phyloP scores from a whole-genome alignment of 2,113 vertebrate species.

The Corythaixoides concolor region DNA sequence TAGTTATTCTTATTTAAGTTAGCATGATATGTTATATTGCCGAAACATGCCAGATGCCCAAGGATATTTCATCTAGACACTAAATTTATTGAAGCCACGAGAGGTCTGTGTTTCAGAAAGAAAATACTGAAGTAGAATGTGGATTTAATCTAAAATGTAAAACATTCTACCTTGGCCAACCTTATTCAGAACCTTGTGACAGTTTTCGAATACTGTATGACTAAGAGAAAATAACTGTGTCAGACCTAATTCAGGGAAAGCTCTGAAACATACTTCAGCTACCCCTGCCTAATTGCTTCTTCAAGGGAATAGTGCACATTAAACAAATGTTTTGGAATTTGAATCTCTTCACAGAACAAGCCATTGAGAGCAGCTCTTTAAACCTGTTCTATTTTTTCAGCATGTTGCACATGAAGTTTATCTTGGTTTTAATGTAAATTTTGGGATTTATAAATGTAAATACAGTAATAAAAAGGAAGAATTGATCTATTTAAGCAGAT shows the following conservation, averaged over 20 bases:
- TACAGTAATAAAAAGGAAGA: not conserved
- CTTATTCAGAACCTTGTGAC: not conserved
- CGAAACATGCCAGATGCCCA: not conserved
- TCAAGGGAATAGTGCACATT: not conserved
- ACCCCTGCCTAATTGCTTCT: not conserved
- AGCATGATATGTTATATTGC: not conserved
- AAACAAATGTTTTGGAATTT: not conserved
- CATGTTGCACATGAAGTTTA: not conserved
- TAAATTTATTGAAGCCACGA: not conserved
- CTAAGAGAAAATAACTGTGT: not conserved
- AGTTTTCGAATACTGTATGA: not conserved
- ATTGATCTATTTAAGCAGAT: not conserved
- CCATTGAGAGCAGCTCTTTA: not conserved
- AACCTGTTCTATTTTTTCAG: not conserved
- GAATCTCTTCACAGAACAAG: not conserved
- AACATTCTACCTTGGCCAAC: not conserved
- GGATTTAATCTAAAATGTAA: not conserved
- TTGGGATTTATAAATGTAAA: not conserved
- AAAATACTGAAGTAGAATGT: not conserved
- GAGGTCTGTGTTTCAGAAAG: not conserved
- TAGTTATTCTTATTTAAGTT: not conserved
- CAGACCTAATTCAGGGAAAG: not conserved
- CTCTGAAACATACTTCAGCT: slow-evolving; percentile 3
- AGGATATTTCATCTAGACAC: not conserved
- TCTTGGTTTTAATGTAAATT: not conserved